These are phyloP conservation scores for Sinotaia quadrata DNA, from an alignment of 2,888 invertebrate genomes.

Conservation along the genomic window DNA sequence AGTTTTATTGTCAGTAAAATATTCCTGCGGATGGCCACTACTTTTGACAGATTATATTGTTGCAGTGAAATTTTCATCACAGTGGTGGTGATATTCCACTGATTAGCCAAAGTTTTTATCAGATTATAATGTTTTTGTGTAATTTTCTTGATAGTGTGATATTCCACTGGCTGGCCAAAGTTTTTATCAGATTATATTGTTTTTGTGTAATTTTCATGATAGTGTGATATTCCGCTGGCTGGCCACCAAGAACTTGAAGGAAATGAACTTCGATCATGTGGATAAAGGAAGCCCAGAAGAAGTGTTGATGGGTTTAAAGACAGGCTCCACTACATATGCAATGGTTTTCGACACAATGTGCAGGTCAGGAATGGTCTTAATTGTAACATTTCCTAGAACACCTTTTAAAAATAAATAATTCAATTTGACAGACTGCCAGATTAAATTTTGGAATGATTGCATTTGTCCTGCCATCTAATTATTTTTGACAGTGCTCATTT, in stretches of 20 bases:
- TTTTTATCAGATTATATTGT: background rate
- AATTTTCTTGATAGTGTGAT: background rate
- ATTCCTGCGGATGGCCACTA: no score
- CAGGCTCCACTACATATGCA: constrained; percentile 71
- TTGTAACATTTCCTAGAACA: no score
- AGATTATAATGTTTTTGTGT: background rate
- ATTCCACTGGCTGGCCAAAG: background rate
- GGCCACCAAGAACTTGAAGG: constrained; percentile 71
- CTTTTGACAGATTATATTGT: no score
- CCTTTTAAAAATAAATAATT: no score
- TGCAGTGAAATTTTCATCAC: no score
- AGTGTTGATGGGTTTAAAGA: constrained; percentile 70
- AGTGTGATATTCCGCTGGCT: constrained; percentile 73
- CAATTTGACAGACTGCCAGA: no score
- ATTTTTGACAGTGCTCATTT: no score
- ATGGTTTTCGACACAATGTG: constrained; percentile 72
- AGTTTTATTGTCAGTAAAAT: no score
- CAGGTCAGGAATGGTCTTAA: constrained; percentile 67
- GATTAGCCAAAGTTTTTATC: background rate
- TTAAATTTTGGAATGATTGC: no score
- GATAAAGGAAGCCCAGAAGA: constrained; percentile 71
- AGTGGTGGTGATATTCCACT: background rate
- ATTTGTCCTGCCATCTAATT: no score
- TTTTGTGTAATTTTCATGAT: constrained; percentile 33
- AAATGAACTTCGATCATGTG: constrained; percentile 69